These are phyloP conservation scores for Polymixis lichenea DNA, from an alignment of 2,888 invertebrate genomes.

Conservation along the genomic window DNA sequence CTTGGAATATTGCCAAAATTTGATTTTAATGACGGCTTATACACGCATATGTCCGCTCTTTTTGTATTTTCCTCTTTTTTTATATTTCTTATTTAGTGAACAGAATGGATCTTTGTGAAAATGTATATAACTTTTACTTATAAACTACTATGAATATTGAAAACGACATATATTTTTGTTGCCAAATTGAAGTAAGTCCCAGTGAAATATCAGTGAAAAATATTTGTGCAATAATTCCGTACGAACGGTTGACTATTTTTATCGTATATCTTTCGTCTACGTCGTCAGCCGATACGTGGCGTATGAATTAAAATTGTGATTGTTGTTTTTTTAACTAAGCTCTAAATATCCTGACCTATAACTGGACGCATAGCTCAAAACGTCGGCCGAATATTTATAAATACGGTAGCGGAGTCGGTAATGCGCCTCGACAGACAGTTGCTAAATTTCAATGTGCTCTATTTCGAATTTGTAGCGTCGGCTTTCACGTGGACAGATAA, in stretches of 20 bases:
- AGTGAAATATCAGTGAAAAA: conserved; percentile 36
- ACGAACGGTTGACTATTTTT: conserved; percentile 38
- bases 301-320: conserved; percentile 65
- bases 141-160: conserved; percentile 19
- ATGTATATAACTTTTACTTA: conserved; percentile 31
- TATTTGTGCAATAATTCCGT: conserved; percentile 23
- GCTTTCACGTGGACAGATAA: conserved; percentile 80
- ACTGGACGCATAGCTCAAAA: conserved; percentile 76
- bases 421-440: conserved; percentile 88
- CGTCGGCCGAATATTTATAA: conserved; percentile 87
- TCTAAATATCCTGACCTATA: conserved; percentile 81
- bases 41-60: conserved; percentile 83
- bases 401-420: conserved; percentile 85
- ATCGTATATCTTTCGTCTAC: conserved; percentile 36
- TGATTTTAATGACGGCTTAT: conserved; percentile 89
- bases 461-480: conserved; percentile 84
- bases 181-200: conserved; percentile 31
- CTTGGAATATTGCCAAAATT: conserved; percentile 86
- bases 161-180: conserved; percentile 18
- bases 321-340: conserved; percentile 76
- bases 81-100: conserved; percentile 65
- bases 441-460: conserved; percentile 90
- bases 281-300: conserved; percentile 24
- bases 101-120: conserved; percentile 54
- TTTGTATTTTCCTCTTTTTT: conserved; percentile 75